A percentile compares a stretch with the other conserved stretches of the same genome.
Conservation (phyloP, 2,888 invertebrate genomes). For the Prosopocoilus inquinatus region DNA sequence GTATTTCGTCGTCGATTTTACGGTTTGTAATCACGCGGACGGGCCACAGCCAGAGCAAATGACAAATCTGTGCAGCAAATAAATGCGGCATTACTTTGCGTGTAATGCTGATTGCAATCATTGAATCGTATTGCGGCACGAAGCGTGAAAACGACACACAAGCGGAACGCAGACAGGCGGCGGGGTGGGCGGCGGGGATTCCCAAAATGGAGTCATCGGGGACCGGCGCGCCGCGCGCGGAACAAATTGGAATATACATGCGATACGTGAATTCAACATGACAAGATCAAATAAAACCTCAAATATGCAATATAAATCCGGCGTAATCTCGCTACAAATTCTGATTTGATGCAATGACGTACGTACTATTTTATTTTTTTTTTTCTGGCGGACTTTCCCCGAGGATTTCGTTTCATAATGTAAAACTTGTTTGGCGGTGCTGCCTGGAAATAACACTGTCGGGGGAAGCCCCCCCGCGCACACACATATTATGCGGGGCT, state of each 20-base stretch:
- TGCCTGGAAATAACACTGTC: constrained; percentile 5
- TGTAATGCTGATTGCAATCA: constrained; percentile 15
- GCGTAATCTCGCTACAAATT: constrained; percentile 26
- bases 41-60: background rate
- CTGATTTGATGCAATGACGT: constrained; percentile 34
- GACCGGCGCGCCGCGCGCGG: too few relatives aligned
- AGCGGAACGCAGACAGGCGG: too few relatives aligned
- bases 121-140: constrained; percentile 15
- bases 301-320: constrained; percentile 32
- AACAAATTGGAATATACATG: constrained; percentile 9
- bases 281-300: constrained; percentile 29
- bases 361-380: too few relatives aligned
- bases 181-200: too few relatives aligned
- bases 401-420: constrained; percentile 21
- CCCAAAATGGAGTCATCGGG: constrained; percentile 14
- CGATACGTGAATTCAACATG: constrained; percentile 26
- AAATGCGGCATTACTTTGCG: constrained; percentile 13
- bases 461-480: constrained; percentile 20
- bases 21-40: background rate
- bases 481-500: constrained; percentile 27
- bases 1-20: background rate
- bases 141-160: background rate
- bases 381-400: constrained; percentile 21
- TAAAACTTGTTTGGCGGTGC: constrained; percentile 23
- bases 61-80: constrained; percentile 9